Percentiles rank a stretch among this genome's conserved stretches.
Evolutionary conservation across 2,113 vertebrate species (phyloP).

Genomic region (Salvelinus fontinalis): DNA sequence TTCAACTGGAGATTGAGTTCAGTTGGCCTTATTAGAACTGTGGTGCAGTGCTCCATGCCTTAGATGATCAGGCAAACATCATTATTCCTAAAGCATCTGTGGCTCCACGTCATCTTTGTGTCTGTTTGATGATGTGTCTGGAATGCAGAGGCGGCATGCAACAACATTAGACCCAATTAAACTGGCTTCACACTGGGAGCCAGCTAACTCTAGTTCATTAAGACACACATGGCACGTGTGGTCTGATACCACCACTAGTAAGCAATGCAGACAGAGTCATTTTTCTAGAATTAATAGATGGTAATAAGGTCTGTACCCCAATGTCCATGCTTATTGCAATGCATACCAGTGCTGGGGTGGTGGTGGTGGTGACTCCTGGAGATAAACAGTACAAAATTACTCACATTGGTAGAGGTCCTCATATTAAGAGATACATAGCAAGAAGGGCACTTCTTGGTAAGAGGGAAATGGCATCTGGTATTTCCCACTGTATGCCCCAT

Average conservation of each 20-base stretch:
- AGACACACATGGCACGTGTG: not conserved
- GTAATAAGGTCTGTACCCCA: not conserved
- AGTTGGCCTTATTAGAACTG: too few species aligned
- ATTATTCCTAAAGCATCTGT: not conserved
- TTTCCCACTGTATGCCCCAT: not conserved
- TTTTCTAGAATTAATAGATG: slow-evolving; percentile 14
- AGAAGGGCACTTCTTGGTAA: not conserved
- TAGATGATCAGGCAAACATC: not conserved
- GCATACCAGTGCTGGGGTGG: slow-evolving; percentile 31
- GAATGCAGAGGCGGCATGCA: not conserved
- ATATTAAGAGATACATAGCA: not conserved
- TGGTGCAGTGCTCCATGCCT: not conserved
- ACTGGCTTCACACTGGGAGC: slow-evolving; percentile 12
- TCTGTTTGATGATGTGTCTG: not conserved
- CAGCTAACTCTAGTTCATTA: slow-evolving; percentile 6
- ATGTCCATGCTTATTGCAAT: not conserved
- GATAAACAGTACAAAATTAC: slow-evolving; percentile 36
- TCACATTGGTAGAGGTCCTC: slow-evolving; percentile 12
- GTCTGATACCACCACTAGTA: not conserved
- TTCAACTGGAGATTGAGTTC: not conserved
- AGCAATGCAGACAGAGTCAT: not conserved
- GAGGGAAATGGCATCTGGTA: not conserved
- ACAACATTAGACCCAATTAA: slow-evolving; percentile 1
- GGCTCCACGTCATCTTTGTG: not conserved
- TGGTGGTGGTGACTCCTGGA: slow-evolving; percentile 18